Base-by-base conservation (phyloP, 2,888 invertebrate species). In the Drosophila birchii region DNA sequence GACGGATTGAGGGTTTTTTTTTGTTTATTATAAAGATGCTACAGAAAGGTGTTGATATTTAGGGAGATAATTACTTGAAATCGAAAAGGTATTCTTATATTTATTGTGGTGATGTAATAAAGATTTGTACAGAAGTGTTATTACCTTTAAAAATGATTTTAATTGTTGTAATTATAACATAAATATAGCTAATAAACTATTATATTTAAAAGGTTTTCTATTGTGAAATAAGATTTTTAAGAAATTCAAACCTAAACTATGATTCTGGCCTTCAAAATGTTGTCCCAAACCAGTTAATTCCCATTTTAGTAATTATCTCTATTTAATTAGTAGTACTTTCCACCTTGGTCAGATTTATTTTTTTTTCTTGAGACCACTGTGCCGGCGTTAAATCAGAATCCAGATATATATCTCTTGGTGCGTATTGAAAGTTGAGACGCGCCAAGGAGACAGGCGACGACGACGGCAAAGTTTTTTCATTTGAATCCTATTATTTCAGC, bases 401-500 rank as follows among this genome's bases (percentile, higher is more conserved):
- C 43, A 66, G 54, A 75, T 67, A 68, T 59, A 74, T 60, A 67
- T 76, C 49, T 47, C 18, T 26, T 36, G 51, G 75, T 71, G 59
- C 68, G 78, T 79, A 86, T 88, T 89, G 84, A 85, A 89, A 85
- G 88, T 80, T 81, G 75, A 88, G 88, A 76, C 49, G 77, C 43
- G 71, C 62, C 57, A 73, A 57, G 63, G 62, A 62, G 71, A 72
- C 57, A 64, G 75, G 61, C 61, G 62, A 80, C 64, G 45, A 47
- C 45, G 84, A 75, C 84, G 89, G 89, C 78, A 89, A 85, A 85
- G 88, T 85, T 85, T 85, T 89, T 90, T 91, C 89, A 88, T 89
- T 82, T 80, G 91, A 91, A 90, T 90, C 91, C 91, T 90, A 90
- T 90, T 90, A 90, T 90, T 91, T 91, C 88, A 88, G 81, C 89